A percentile compares a stretch with the other conserved stretches of the same genome.
These are phyloP conservation scores for Danaus chrysippus DNA, from an alignment of 2,888 invertebrate genomes.

Conservation along the genomic window DNA sequence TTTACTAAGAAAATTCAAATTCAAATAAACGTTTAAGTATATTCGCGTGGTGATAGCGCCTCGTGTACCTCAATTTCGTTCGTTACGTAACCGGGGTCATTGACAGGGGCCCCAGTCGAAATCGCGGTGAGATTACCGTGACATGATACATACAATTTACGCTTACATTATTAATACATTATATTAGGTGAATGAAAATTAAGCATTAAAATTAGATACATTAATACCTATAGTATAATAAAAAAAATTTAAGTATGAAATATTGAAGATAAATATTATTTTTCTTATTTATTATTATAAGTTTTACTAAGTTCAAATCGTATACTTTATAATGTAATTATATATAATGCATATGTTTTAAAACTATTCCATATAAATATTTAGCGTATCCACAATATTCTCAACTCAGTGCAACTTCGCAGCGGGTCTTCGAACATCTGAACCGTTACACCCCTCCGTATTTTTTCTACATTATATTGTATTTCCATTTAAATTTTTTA, in stretches of 20 bases:
- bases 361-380: neutral
- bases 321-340: no score
- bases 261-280: no score
- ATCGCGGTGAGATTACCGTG: constrained; percentile 24
- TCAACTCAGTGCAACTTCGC: neutral
- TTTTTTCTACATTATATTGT: neutral
- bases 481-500: neutral
- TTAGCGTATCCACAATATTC: neutral
- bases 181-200: neutral
- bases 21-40: constrained; percentile 8
- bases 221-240: no score
- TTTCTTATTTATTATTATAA: no score
- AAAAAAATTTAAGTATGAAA: no score
- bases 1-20: neutral
- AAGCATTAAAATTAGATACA: no score
- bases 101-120: constrained; percentile 50
- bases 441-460: constrained; percentile 2
- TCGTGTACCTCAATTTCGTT: constrained; percentile 52
- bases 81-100: constrained; percentile 59
- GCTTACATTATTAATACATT: no score
- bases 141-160: constrained; percentile 13
- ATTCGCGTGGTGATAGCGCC: constrained; percentile 23
- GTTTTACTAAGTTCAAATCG: no score
- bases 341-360: neutral
- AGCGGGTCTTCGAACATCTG: constrained; percentile 2